Evolutionary conservation across 2,888 invertebrate species (phyloP), one percentile per base, ranked within the genome.

Genomic region (Dasysyrphus tricinctus): DNA sequence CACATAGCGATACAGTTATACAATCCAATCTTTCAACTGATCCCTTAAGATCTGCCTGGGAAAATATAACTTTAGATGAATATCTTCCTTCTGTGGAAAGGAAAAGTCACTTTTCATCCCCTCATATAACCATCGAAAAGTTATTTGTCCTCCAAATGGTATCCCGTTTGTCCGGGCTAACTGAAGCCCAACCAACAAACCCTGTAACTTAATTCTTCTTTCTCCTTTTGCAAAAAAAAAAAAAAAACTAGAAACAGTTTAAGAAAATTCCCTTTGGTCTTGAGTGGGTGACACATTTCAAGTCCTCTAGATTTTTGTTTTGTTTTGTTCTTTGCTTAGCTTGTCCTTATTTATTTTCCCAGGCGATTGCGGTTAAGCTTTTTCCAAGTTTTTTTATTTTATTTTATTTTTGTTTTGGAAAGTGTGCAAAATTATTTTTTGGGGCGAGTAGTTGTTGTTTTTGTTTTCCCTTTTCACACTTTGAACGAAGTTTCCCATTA

Each of bases 41-140:
- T 85, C 84, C 77, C 76, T 73, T 73, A 61, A 80, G 80, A 80
- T 77, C 24, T 54, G 39, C 73, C 67, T 69, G 73, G 44, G 80
- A 80, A 73, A 73, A 72, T 16, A 73, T 19, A 67, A 74, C 69
- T 69, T 70, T 69, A 81, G 80, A 85, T 74, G 77, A 69, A 80
- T 77, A 80, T 81, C 54, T 44, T 70, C 56, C 74, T 70, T 24
- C 5, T 54, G 54, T 19, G 19, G 74, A 73, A 67, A 74, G 69
- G 61, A 63, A 80, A 85, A 80, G 72, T 75, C 83, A 75, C 70
- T 79, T 51, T 49, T 34, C 49, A 49, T 51, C 51, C 29, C 74
- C 61, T 16, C 73, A 47, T n/a, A 49, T 24, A 37, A 47, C 54
- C 47, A 34, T 77, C 47, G 32, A 54, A 74, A 83, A 83, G 83